Conservation (phyloP, 2,113 vertebrate genomes). For the Atrichornis clamosus region DNA sequence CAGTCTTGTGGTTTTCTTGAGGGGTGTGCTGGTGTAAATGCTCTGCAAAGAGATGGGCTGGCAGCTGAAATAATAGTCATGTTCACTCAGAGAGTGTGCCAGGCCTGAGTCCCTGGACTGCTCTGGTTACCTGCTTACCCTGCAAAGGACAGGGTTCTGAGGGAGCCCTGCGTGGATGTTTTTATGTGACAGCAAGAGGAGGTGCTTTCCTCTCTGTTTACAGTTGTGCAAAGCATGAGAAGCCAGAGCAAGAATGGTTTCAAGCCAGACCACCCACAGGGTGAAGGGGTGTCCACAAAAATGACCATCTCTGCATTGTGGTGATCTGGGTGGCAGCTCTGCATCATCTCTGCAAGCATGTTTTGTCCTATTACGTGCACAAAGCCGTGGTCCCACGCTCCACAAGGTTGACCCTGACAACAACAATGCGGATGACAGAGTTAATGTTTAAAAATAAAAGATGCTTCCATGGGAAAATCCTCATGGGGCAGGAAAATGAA, state of each 20-base stretch:
- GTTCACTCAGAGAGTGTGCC: neutral
- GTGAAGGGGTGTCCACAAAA: neutral
- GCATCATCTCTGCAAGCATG: neutral
- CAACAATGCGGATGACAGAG: neutral
- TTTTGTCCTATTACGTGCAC: neutral
- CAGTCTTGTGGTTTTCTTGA: neutral
- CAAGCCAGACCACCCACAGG: neutral
- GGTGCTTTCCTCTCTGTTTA: neutral
- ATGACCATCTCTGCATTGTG: neutral
- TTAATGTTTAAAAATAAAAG: neutral
- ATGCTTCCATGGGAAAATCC: neutral
- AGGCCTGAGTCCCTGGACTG: neutral
- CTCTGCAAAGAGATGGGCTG: accelerated
- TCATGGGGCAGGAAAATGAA: neutral
- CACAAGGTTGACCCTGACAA: neutral
- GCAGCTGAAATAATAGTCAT: neutral
- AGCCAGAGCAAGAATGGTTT: neutral
- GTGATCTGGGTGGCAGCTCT: neutral
- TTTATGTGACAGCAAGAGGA: neutral
- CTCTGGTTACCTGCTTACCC: neutral
- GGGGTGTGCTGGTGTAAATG: neutral
- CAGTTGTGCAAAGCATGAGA: neutral
- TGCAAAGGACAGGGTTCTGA: neutral
- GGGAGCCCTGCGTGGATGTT: neutral
- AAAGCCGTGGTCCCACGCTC: neutral